These are phyloP conservation scores for Monodelphis domestica DNA, from an alignment of 2,797 vertebrate species.

Conservation along the genomic window DNA sequence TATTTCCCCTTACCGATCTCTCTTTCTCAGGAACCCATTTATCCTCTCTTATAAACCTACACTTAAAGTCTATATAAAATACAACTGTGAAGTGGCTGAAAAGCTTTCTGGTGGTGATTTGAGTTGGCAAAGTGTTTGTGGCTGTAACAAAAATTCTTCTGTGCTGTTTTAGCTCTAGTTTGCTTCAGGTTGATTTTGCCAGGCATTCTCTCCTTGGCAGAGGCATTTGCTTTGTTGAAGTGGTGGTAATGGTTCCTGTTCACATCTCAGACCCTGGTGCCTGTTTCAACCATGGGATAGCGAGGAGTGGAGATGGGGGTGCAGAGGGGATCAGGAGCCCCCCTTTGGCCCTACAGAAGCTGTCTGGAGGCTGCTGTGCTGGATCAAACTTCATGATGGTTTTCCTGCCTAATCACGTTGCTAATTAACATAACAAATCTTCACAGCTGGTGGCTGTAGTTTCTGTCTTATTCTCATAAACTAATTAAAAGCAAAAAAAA, in stretches of 20 bases:
- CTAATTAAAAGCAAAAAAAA: constrained; percentile 63
- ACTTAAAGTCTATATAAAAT: constrained; percentile 45
- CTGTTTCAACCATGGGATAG: background rate
- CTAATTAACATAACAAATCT: constrained; percentile 86
- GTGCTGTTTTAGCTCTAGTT: background rate
- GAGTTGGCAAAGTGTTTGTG: background rate
- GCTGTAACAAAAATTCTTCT: background rate
- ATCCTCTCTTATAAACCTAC: constrained; percentile 37
- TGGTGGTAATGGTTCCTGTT: background rate
- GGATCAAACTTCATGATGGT: constrained; percentile 64
- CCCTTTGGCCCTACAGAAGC: constrained; percentile 49
- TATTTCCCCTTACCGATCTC: constrained; percentile 39
- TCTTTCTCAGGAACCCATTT: constrained; percentile 59
- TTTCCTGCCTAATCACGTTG: constrained; percentile 79
- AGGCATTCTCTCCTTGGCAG: background rate
- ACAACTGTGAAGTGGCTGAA: background rate
- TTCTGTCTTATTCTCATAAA: constrained; percentile 74
- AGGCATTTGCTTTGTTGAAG: background rate
- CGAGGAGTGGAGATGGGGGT: background rate
- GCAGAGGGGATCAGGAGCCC: background rate
- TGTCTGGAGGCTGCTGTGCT: constrained; percentile 48
- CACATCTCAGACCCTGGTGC: background rate
- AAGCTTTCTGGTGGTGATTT: constrained; percentile 39
- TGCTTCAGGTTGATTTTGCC: background rate
- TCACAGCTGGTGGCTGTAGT: constrained; percentile 78